Percentiles rank a stretch among this genome's conserved stretches.
These are phyloP conservation scores for Mionectes macconnelli DNA, from an alignment of 2,113 vertebrate genomes.

Conservation along the genomic window DNA sequence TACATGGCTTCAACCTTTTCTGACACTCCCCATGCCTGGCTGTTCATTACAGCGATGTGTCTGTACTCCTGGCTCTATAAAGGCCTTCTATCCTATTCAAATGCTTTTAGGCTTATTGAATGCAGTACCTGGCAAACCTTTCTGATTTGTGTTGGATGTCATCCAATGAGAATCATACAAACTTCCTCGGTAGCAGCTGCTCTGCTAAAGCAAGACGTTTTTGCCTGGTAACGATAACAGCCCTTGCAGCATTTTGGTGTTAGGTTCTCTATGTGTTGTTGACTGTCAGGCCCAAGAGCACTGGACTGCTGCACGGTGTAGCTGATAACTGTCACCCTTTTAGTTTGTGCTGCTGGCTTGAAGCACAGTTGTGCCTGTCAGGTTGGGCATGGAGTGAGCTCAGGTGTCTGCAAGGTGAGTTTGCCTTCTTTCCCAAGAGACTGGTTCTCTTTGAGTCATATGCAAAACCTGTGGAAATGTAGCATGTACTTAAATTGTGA, in stretches of 20 bases:
- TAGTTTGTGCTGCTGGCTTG: conserved; percentile 28
- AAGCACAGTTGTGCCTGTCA: neutral
- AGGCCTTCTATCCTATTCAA: neutral
- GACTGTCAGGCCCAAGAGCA: neutral
- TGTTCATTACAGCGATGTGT: neutral
- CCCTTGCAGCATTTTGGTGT: neutral
- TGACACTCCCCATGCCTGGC: neutral
- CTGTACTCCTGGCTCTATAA: neutral
- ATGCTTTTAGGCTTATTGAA: conserved; percentile 12
- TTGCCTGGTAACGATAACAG: neutral
- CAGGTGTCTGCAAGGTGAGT: conserved; percentile 5
- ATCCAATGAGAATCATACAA: neutral
- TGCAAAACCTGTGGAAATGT: neutral
- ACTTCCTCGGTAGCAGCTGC: neutral
- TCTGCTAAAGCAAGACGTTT: conserved; percentile 11
- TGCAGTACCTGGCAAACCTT: conserved; percentile 18
- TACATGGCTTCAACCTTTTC: neutral
- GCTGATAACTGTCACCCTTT: neutral
- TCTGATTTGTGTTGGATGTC: neutral
- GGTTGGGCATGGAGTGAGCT: neutral
- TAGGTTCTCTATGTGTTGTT: neutral
- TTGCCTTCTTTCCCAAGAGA: neutral
- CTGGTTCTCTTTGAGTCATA: neutral
- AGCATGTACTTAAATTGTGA: neutral
- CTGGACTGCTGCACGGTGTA: neutral